These are phyloP conservation scores for Calliphora vomitoria DNA, from an alignment of 2,888 invertebrate species.

Conservation along the genomic window DNA sequence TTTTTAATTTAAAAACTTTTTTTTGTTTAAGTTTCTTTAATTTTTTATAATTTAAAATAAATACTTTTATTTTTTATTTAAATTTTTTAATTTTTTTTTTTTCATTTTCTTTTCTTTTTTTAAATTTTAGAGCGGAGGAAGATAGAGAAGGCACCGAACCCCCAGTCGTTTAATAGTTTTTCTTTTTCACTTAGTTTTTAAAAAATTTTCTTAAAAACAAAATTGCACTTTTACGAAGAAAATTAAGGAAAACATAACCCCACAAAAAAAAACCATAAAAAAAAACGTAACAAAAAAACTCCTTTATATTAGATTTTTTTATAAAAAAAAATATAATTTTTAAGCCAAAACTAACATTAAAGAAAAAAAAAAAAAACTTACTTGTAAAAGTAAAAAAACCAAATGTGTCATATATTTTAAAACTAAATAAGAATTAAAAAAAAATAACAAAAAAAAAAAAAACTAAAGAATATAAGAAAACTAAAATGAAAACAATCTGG, in stretches of 20 bases:
- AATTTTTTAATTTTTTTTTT: constrained; percentile 50
- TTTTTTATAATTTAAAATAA: constrained; percentile 55
- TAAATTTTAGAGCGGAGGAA: constrained; percentile 79
- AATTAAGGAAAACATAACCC: constrained; percentile 33
- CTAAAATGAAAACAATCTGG: constrained; percentile 49
- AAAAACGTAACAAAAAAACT: constrained; percentile 23
- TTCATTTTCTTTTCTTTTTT: too few species aligned
- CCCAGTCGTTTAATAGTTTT: constrained; percentile 82
- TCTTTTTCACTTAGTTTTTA: constrained; percentile 73
- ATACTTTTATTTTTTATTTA: constrained; percentile 55
- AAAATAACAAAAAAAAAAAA: constrained; percentile 48
- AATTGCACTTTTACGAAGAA: constrained; percentile 60
- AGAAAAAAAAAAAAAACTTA: constrained; percentile 64
- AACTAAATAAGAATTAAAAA: constrained; percentile 62
- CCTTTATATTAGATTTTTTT: constrained; percentile 65
- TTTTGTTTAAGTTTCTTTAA: too few species aligned
- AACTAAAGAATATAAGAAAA: constrained; percentile 14
- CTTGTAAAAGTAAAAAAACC: constrained; percentile 54
- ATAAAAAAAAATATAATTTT: constrained; percentile 72
- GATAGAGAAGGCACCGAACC: constrained; percentile 83
- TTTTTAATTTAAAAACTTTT: constrained; percentile 39
- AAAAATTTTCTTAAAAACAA: constrained; percentile 58
- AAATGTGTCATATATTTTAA: constrained; percentile 73
- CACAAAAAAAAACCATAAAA: constrained; percentile 36
- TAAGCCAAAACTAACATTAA: constrained; percentile 74